Evolutionary conservation across 2,888 invertebrate genomes (phyloP), one percentile per base, ranked within the genome.

Genomic region (Cantharis nigra): DNA sequence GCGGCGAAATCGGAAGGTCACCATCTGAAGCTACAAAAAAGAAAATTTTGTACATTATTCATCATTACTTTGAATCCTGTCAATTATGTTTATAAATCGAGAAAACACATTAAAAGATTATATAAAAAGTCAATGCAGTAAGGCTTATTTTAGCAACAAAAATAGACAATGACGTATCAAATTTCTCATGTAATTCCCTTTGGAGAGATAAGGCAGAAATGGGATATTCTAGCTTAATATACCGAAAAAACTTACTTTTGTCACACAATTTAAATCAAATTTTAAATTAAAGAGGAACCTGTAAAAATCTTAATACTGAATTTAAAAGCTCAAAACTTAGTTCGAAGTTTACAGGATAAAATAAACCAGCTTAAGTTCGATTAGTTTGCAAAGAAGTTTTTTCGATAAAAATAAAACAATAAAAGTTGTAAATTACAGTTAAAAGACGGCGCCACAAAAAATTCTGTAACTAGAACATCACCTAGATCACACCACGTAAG

Each of bases 1-100:
- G 84, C 1, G 92, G 91, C 0, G 92, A 91, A 70, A 92, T 86
- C 9, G 90, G 88, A 74, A 91, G 86, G 28, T 90, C 90, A 0
- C 90, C 90, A 81, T 91, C 91, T 75, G 90, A 89, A 64, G 91
- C 92, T 92, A 88, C 49, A 49, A 49, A 20, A 86, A 87, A 78
- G 78, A 78, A 82, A 79, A 33, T 67, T 69, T 23, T 63, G 13
- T 67, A 67, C 65, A 67, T 67, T 14, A 67, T 23, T 67, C 65
- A 67, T 67, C 65, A 26, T 67, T 33, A 33, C 28, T 73, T 69
- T 69, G 14, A 10, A 13, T 49, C 33, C 73, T 73, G 73, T 73
- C 73, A 30, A 73, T 73, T 49, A 26, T 14, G 26, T 49, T 26
- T 69, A 69, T 69, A 67, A 73, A 67, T 73, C 49, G 67, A 26